phyloP scores from a whole-genome alignment of 2,888 invertebrate species.

The Beris morrisii region DNA sequence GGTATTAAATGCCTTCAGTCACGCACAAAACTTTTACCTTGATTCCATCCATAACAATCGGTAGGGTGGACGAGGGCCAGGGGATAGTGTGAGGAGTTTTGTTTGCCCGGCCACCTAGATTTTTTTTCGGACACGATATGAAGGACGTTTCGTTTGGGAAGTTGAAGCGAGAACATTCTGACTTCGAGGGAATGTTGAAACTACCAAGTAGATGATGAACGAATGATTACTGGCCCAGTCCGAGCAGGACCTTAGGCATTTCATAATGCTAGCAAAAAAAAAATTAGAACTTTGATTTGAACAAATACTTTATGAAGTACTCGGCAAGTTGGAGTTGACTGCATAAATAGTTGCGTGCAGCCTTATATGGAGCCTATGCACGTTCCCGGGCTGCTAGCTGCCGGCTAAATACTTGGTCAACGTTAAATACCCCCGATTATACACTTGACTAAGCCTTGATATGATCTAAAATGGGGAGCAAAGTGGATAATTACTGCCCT shows the following conservation, averaged over 20 bases:
- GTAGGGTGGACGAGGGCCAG: neutral
- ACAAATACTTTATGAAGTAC: too few species aligned
- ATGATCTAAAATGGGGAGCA: slow-evolving; percentile 3
- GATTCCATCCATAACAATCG: slow-evolving; percentile 45
- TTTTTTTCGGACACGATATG: neutral
- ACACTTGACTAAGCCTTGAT: neutral
- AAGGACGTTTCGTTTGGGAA: neutral
- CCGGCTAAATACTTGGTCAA: neutral
- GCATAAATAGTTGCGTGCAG: neutral
- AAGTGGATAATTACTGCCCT: neutral
- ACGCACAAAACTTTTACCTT: slow-evolving; percentile 48
- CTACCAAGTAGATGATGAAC: too few species aligned
- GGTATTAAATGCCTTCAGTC: slow-evolving; percentile 54
- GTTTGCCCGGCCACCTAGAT: too few species aligned
- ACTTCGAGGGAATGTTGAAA: neutral
- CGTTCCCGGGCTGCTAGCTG: neutral
- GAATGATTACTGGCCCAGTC: too few species aligned
- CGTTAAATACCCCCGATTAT: neutral
- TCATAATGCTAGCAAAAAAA: too few species aligned
- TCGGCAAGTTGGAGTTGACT: neutral
- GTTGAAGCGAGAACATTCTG: neutral
- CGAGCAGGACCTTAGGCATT: too few species aligned
- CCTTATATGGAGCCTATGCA: neutral
- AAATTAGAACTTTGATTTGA: too few species aligned
- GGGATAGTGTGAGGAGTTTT: neutral